Evolutionary conservation across 2,113 vertebrate species (phyloP).

Genomic region (Myotis yumanensis): DNA sequence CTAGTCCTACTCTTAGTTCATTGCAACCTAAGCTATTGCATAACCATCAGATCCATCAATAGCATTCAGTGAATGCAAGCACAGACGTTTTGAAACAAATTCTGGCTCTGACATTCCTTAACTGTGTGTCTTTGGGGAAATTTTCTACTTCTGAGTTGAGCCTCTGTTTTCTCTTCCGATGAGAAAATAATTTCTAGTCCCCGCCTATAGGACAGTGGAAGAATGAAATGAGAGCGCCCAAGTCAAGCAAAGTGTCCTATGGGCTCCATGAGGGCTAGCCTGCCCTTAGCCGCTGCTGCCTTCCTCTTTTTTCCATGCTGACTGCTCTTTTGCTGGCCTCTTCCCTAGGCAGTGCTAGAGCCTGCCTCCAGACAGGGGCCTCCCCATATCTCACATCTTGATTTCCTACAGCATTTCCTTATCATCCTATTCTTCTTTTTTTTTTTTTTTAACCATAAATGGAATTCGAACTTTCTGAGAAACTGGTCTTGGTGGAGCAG

Average conservation of each 20-base stretch:
- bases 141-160: not conserved
- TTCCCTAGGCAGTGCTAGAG: too few relatives aligned
- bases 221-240: too few relatives aligned
- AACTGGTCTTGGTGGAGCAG: not conserved
- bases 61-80: too few relatives aligned
- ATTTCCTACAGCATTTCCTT: not conserved
- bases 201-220: accelerated
- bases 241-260: not conserved
- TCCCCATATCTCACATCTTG: not conserved
- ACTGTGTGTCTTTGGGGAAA: not conserved
- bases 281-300: not conserved
- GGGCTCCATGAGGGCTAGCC: accelerated
- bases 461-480: not conserved
- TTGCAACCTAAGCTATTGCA: too few relatives aligned
- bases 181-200: not conserved
- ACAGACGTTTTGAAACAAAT: not conserved
- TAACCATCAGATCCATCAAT: not conserved
- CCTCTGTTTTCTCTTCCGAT: not conserved
- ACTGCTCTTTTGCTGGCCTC: too few relatives aligned
- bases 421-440: not conserved
- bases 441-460: not conserved
- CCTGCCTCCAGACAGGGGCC: not conserved
- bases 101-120: not conserved
- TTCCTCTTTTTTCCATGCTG: too few relatives aligned
- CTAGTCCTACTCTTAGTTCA: too few relatives aligned